These are phyloP conservation scores for Catharus ustulatus DNA, from an alignment of 2,797 vertebrate genomes.

Conservation along the genomic window DNA sequence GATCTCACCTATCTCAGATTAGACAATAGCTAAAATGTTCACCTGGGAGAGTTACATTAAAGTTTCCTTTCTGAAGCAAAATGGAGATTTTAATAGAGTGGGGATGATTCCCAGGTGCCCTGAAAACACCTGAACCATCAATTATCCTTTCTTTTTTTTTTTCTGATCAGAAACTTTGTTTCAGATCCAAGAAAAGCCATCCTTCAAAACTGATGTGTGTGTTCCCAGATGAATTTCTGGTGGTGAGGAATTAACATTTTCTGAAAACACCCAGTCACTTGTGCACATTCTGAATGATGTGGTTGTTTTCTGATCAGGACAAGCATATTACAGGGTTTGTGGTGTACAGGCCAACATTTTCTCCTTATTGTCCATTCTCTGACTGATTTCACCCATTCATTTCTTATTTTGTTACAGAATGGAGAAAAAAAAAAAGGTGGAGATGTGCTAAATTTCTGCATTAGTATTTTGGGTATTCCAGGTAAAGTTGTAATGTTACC, in stretches of 20 bases:
- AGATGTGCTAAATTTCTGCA: not conserved
- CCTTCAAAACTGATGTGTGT: not conserved
- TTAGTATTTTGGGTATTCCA: not conserved
- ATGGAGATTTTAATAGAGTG: not conserved
- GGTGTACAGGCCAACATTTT: not conserved
- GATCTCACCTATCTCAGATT: not conserved
- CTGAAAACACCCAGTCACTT: not conserved
- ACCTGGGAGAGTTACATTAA: not conserved
- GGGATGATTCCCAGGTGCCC: not conserved
- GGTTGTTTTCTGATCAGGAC: not conserved
- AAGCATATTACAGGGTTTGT: not conserved
- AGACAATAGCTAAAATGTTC: slow-evolving; percentile 12
- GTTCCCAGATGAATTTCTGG: not conserved
- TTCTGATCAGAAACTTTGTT: not conserved
- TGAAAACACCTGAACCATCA: not conserved
- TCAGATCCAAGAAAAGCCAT: not conserved
- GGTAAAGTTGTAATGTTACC: not conserved
- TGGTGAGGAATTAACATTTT: not conserved
- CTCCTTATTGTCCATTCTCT: not conserved
- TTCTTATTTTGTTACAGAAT: not conserved
- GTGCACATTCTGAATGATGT: not conserved
- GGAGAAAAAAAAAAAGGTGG: not conserved
- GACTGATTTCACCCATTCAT: not conserved
- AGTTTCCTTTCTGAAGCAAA: not conserved
- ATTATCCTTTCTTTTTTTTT: not conserved